Percentiles rank a stretch among this genome's conserved stretches.
Conservation (phyloP, 2,113 vertebrate species). For the Amphiprion percula region DNA sequence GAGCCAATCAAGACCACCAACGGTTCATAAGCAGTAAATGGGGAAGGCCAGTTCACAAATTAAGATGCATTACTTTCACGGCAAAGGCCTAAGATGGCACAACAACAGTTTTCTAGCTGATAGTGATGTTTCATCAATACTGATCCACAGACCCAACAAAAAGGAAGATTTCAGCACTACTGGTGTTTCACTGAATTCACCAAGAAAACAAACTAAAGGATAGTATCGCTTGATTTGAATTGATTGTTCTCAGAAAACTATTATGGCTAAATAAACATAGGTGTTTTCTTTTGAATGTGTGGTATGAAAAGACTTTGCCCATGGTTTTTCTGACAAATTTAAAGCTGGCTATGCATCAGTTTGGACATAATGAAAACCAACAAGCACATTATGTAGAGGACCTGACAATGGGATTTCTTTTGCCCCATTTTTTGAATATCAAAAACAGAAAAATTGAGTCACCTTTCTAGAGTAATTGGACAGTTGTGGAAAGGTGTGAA, state of each 20-base stretch:
- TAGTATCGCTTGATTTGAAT: background rate
- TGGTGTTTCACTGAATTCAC: background rate
- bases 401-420: background rate
- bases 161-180: background rate
- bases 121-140: slow-evolving; percentile 4
- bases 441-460: slow-evolving; percentile 32
- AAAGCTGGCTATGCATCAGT: background rate
- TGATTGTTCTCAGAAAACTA: background rate
- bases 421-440: slow-evolving; percentile 10
- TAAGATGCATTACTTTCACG: slow-evolving; percentile 36
- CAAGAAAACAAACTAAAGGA: background rate
- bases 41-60: slow-evolving; percentile 33
- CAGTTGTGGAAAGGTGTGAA: slow-evolving; percentile 53
- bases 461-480: slow-evolving; percentile 1
- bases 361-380: background rate
- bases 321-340: background rate
- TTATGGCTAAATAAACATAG: background rate
- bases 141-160: slow-evolving; percentile 16
- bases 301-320: background rate
- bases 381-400: background rate
- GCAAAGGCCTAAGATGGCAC: slow-evolving; percentile 20
- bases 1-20: slow-evolving; percentile 61
- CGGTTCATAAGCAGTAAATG: slow-evolving; percentile 54
- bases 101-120: slow-evolving; percentile 1
- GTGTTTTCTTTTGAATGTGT: background rate